Base-by-base conservation (phyloP, 2,113 vertebrate species). In the Oncorhynchus tshawytscha region DNA sequence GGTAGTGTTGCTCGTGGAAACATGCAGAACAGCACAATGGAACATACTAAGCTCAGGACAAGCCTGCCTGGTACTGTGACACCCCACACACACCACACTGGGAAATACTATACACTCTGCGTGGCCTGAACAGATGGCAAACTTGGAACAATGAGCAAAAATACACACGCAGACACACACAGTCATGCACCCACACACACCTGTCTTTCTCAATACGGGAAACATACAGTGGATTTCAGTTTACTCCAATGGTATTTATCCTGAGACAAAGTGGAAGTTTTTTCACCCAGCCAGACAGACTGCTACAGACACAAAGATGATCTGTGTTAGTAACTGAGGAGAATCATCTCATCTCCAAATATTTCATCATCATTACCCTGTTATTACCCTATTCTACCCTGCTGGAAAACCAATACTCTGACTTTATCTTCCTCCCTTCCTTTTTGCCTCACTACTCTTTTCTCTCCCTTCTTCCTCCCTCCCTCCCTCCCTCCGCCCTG, bases 1-100 rank as follows among this genome's bases (percentile, higher is more conserved):
- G 91, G 92, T 93, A 92, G 81, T 71, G 4, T 7, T 79, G 72
- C 86, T 88, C 82, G 83, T 85, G 82, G 87, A 93, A 91, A 91
- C 85, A 86, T 78, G 78, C 76, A 80, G 81, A 78, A 83, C 71
- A 86, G 81, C 90, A 89, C 66, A 85, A 83, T 87, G 83, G 82
- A 90, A 90, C 90, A 90, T 82, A 90, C 84, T 76, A 70, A 29
- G 79, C 54, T 15, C 68, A 82, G 81, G 77, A 87, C 85, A 81
- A 88, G 76, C 77, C 83, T 79, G 82, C 71, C 77, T 78, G 82
- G 81, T 84, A 82, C 81, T 25, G 22, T 60, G 13, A 75, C 64
- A 60, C 57, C 80, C 39, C 39, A 45, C 39, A 45, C 39, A 45
- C 39, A 45, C 39, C 7, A 2, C 8, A 45, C 39, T 11, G 39